Percentiles rank a stretch among this genome's conserved stretches.
These are phyloP conservation scores for Pegoplata infirma DNA, from an alignment of 2,888 invertebrate species.

Conservation along the genomic window DNA sequence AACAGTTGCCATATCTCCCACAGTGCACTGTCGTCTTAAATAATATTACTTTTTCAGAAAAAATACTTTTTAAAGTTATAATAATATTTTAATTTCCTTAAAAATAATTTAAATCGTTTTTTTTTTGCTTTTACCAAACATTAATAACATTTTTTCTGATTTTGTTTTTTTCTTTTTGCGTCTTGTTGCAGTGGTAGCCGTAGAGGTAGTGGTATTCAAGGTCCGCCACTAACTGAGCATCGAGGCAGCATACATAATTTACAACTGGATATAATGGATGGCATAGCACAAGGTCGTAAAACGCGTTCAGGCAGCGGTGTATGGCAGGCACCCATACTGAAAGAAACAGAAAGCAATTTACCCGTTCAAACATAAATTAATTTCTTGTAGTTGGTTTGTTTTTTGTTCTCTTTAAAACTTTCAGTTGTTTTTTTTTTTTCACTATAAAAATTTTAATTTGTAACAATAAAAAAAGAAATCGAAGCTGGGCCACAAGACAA, in stretches of 20 bases:
- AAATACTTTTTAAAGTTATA: too few relatives aligned
- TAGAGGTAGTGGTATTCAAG: slow-evolving; percentile 78
- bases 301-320: slow-evolving; percentile 81
- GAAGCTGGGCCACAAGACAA: neutral
- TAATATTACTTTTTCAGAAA: too few relatives aligned
- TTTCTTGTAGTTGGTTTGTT: neutral
- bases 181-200: slow-evolving; percentile 76
- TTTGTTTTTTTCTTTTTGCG: neutral
- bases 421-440: neutral
- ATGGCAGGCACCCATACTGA: slow-evolving; percentile 82
- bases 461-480: neutral
- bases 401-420: too few relatives aligned
- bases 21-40: too few relatives aligned
- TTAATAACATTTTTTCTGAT: neutral
- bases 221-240: slow-evolving; percentile 86
- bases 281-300: slow-evolving; percentile 89
- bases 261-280: slow-evolving; percentile 92
- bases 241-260: slow-evolving; percentile 89
- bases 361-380: slow-evolving; percentile 76
- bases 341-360: slow-evolving; percentile 76
- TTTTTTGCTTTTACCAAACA: too few relatives aligned
- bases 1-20: too few relatives aligned
- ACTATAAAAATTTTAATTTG: slow-evolving; percentile 34
- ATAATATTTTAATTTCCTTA: too few relatives aligned
- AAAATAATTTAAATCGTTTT: too few relatives aligned